Evolutionary conservation across 2,797 vertebrate species (phyloP).

Genomic region (Myotis pilosus): DNA sequence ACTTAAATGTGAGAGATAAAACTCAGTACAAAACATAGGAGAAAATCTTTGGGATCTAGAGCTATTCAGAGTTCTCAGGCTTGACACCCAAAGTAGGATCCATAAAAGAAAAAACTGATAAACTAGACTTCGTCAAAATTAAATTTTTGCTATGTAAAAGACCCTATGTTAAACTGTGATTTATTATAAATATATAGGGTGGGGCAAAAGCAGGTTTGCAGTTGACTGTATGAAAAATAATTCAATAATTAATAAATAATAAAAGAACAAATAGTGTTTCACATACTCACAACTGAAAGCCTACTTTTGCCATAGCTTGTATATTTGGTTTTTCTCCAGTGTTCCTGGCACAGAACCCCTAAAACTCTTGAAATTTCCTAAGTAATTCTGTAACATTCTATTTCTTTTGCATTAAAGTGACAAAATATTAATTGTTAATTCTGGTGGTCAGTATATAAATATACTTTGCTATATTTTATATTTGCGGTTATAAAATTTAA

Average conservation of each 20-base stretch:
- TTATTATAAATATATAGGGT: background rate
- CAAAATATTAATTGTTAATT: background rate
- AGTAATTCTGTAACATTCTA: background rate
- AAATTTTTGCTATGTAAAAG: background rate
- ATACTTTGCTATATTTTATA: background rate
- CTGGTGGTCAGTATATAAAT: background rate
- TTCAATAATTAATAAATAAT: background rate
- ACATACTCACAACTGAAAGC: background rate
- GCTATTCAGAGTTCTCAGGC: background rate
- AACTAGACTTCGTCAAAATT: background rate
- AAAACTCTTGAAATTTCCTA: background rate
- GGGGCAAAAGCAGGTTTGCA: background rate
- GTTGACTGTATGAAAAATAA: background rate
- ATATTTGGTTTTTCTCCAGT: background rate
- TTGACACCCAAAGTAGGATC: background rate
- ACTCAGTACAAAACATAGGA: background rate
- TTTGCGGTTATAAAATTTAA: constrained; percentile 26
- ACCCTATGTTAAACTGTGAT: background rate
- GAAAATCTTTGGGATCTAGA: background rate
- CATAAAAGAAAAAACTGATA: background rate
- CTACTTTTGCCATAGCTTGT: background rate
- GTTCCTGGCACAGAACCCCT: background rate
- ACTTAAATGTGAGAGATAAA: background rate
- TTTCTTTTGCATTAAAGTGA: background rate
- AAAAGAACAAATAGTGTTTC: background rate